Conservation (phyloP, 1,140 invertebrate genomes). For the Polyergus mexicanus region DNA sequence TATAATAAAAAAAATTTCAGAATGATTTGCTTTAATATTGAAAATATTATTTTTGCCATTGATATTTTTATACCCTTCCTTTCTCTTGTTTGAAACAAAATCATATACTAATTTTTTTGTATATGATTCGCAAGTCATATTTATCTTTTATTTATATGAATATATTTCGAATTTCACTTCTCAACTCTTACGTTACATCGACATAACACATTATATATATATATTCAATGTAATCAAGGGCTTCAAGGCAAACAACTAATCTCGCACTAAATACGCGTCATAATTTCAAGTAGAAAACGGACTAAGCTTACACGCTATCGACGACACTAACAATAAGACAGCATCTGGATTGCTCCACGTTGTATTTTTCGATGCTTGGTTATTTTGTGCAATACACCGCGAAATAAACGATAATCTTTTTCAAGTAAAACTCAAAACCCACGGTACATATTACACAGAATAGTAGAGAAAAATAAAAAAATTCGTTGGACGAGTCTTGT, state of each 20-base stretch:
- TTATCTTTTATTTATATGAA: neutral
- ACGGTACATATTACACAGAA: constrained; percentile 13
- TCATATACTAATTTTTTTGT: neutral
- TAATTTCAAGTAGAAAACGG: constrained; percentile 15
- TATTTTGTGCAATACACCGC: neutral
- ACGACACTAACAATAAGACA: neutral
- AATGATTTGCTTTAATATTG: neutral
- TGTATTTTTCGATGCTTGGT: neutral
- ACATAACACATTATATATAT: neutral
- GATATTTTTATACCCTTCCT: neutral
- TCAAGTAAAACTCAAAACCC: neutral
- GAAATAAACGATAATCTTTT: constrained; percentile 41
- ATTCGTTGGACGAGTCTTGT: neutral
- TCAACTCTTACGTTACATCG: constrained; percentile 20
- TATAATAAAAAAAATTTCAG: neutral
- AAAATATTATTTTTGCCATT: neutral
- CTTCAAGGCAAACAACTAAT: constrained; percentile 29
- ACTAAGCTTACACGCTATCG: constrained; percentile 18
- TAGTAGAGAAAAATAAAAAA: neutral
- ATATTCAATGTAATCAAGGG: constrained; percentile 25
- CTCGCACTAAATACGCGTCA: constrained; percentile 3
- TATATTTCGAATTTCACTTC: constrained; percentile 40
- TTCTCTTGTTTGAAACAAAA: neutral
- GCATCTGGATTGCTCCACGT: neutral
- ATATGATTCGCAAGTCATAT: too few species aligned